Base-by-base conservation (phyloP, 2,888 invertebrate species). In the Eristalis intricaria region DNA sequence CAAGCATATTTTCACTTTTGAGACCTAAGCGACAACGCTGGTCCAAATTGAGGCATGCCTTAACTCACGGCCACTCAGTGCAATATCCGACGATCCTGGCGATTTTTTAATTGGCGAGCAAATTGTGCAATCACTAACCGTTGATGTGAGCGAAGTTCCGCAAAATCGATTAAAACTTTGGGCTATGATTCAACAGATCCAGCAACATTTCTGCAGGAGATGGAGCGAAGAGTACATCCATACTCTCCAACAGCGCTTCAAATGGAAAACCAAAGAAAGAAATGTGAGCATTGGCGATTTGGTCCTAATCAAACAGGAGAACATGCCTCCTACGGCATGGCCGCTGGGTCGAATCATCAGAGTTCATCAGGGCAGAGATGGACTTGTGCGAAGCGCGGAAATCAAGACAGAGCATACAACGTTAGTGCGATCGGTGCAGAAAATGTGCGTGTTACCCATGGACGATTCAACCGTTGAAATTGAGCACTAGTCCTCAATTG, bases 311-410 rank as follows among this genome's bases (percentile, higher is more conserved):
- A 58, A 58, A 13, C 75, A 65, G n/a, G 75, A 65, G 19, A 65
- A 65, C 38, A 58, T 65, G 65, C 65, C 75, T 26, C 75, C 60
- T 2, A 65, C 75, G n/a, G 11, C 66, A 13, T 75, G 75, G 75
- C 65, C 29, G 1, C 19, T 75, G 23, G 65, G 60, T 2, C 58
- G 66, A 56, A 38, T 66, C 5, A 58, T 22, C n/a, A 19, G 38
- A 0, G 66, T 66, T 0, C 75, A 58, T 50, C 64, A 23, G 26
- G 3, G 26, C 26, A 26, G 26, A 26, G 26, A 26, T 26, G 26
- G 26, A 26, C 26, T 26, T 26, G 26, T 26, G 3, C 26, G 26
- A 3, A 26, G 26, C 26, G 26, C 26, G 26, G 3, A 26, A 26
- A 26, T 65, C 4, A 50, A 38, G 11, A 40, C 32, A 7, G 75